These are phyloP conservation scores for Entomobrya proxima DNA, from an alignment of 2,888 invertebrate genomes.

Conservation along the genomic window DNA sequence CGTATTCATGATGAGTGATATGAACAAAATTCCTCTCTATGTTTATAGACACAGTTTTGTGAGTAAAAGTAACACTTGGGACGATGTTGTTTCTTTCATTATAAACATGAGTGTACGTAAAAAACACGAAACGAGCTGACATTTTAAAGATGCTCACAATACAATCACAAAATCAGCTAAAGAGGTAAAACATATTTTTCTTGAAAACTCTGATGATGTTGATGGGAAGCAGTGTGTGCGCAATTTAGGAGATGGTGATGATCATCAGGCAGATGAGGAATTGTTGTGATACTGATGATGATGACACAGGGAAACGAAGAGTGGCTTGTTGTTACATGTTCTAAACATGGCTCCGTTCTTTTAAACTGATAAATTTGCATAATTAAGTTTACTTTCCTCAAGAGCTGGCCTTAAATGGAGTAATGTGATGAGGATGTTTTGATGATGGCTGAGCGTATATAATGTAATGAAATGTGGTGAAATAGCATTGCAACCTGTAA, in stretches of 20 bases:
- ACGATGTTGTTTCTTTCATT: slow-evolving; percentile 9
- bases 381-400: slow-evolving; percentile 63
- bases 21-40: background rate
- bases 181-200: slow-evolving; percentile 14
- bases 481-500: slow-evolving; percentile 64
- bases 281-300: slow-evolving; percentile 1
- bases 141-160: slow-evolving; percentile 43
- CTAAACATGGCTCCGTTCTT: background rate
- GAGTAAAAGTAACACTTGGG: background rate
- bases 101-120: slow-evolving; percentile 44
- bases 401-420: slow-evolving; percentile 62
- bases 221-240: slow-evolving; percentile 26
- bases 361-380: slow-evolving; percentile 58
- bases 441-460: background rate
- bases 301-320: background rate
- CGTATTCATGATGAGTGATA: background rate
- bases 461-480: slow-evolving; percentile 66
- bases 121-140: slow-evolving; percentile 59
- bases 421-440: slow-evolving; percentile 42
- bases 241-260: slow-evolving; percentile 46
- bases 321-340: background rate
- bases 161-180: slow-evolving; percentile 35
- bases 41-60: background rate
- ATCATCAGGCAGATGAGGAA: background rate
- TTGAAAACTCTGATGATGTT: background rate